Evolutionary conservation across 2,113 vertebrate genomes (phyloP).

Genomic region (Triplophysa rosa): DNA sequence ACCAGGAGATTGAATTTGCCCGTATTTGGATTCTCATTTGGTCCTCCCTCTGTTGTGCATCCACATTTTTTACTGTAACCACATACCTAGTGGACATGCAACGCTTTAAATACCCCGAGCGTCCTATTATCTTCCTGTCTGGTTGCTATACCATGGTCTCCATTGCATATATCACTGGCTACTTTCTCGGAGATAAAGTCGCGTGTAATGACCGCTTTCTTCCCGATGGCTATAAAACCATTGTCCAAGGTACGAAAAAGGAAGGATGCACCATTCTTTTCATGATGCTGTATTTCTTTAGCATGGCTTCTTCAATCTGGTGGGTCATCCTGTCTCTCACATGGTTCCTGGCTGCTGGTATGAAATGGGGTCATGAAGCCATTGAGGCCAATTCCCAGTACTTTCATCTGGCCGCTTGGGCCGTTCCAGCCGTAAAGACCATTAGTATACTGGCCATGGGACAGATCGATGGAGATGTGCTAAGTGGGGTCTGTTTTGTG

Average conservation of each 20-base stretch:
- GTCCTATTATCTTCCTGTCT: constrained; percentile 95
- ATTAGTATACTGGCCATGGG: constrained; percentile 97
- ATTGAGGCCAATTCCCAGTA: constrained; percentile 98
- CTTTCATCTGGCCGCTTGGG: constrained; percentile 96
- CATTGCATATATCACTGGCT: constrained; percentile 94
- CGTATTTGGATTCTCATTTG: constrained; percentile 96
- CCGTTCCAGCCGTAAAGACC: constrained; percentile 92
- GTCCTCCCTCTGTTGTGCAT: constrained; percentile 93
- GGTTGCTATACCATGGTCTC: constrained; percentile 99
- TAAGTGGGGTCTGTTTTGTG: constrained; percentile 95
- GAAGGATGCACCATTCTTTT: constrained; percentile 98
- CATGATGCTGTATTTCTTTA: constrained; percentile 98
- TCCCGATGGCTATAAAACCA: constrained; percentile 86
- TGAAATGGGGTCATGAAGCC: constrained; percentile 99
- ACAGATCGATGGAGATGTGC: constrained; percentile 92
- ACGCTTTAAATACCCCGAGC: constrained; percentile 93
- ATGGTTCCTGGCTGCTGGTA: constrained; percentile 96
- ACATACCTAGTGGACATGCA: constrained; percentile 98
- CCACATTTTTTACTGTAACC: constrained; percentile 94
- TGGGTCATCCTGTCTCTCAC: constrained; percentile 98
- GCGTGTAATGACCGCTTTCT: constrained; percentile 91
- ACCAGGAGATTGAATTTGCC: constrained; percentile 92
- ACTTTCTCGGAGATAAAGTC: constrained; percentile 89
- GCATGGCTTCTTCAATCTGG: constrained; percentile 99
- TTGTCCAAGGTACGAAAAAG: constrained; percentile 96